These are phyloP conservation scores for Myodes glareolus DNA, from an alignment of 2,113 vertebrate genomes.

Conservation along the genomic window DNA sequence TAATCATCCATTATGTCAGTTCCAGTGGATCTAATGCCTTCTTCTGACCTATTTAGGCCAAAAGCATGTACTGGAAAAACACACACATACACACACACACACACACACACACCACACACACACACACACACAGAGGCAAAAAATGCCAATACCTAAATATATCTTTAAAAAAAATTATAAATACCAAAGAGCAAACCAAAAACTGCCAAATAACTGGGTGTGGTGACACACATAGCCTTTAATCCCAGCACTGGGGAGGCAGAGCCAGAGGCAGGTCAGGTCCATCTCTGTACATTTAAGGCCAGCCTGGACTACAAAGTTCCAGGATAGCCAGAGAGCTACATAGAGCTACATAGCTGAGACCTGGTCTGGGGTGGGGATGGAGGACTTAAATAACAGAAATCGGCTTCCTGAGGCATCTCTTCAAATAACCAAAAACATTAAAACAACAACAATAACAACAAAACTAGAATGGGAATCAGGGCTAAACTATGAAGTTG, in stretches of 20 bases:
- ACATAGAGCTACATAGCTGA: neutral
- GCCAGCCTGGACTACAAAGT: neutral
- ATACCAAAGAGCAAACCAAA: neutral
- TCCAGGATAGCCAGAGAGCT: neutral
- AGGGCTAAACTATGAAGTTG: neutral
- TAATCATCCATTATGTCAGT: no score
- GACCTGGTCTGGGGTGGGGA: neutral
- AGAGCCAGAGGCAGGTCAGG: neutral
- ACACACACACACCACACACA: no score
- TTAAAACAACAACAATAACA: neutral
- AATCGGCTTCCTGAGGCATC: neutral
- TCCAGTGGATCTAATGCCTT: no score
- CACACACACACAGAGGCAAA: neutral
- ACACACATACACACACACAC: neutral
- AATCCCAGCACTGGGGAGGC: neutral
- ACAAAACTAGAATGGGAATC: neutral
- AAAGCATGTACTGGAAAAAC: neutral
- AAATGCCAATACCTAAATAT: neutral
- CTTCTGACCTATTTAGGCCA: no score
- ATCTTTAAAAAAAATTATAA: neutral
- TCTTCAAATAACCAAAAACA: slow-evolving; percentile 39
- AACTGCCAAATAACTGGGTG: neutral
- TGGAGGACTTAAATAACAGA: neutral
- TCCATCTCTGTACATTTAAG: neutral
- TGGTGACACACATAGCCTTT: neutral